Evolutionary conservation across 2,113 vertebrate species (phyloP), one percentile per base, ranked within the genome.

Genomic region (Amia ocellicauda): DNA sequence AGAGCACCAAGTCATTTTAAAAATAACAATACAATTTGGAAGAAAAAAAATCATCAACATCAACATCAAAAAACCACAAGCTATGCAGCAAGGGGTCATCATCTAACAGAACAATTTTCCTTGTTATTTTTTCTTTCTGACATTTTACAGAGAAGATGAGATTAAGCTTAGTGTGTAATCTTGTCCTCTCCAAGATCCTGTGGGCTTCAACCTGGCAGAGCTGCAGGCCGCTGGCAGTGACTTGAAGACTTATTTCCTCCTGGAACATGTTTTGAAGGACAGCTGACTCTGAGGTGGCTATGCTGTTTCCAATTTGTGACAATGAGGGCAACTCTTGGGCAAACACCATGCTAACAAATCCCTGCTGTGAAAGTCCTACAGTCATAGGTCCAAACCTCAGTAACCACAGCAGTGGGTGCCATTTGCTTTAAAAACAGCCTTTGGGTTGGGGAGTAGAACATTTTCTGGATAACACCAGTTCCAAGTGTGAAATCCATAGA

Each of bases 171-270:
- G 47, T 36, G 26, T 47, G 40, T 56, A 56, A 45, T 31, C 4
- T 7, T 22, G 11, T 24, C 11, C 9, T 9, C 52, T 64, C 41
- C 36, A 54, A 22, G 55, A 47, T 43, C 53, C 41, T 47, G 62
- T 57, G 62, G 62, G 51, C 20, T 55, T 45, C 10, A 16, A 43
- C 41, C 40, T 64, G 40, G 52, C 53, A 56, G 23, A 17, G 16
- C 22, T 14, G 10, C 31, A 56, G 52, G 26, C 16, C 36, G 16
- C 19, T 64, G 62, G 51, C 62, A 42, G 47, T 26, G n/a, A 23
- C 11, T 27, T 11, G 27, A 61, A 27, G 23, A 60, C 22, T 9
- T 40, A 60, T 17, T 26, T 45, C 27, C 36, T 40, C 19, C 41
- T 11, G n/a, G n/a, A n/a, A n/a, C n/a, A n/a, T n/a, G n/a, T 47